phyloP scores from a whole-genome alignment of 2,888 invertebrate genomes.

The Orthosia incerta region DNA sequence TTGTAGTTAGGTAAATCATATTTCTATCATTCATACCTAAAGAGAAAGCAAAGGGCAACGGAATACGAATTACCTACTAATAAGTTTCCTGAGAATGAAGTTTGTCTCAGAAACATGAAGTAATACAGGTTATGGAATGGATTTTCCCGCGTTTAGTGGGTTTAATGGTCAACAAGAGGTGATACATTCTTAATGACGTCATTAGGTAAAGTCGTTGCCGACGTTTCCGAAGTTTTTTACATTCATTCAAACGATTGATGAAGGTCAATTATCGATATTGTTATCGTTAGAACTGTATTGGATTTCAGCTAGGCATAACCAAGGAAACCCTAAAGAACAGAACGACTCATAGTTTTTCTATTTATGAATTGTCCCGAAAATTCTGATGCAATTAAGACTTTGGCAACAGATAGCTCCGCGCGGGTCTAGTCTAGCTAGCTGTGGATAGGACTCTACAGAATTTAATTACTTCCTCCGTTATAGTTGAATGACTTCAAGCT shows the following conservation, averaged over 20 bases:
- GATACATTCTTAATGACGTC: slow-evolving; percentile 31
- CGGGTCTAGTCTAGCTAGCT: not conserved
- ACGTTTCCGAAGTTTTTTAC: slow-evolving; percentile 3
- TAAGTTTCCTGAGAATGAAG: slow-evolving; percentile 7
- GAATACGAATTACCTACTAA: not conserved
- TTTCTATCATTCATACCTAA: not conserved
- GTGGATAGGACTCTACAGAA: not conserved
- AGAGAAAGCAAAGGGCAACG: not conserved
- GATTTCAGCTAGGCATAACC: too few species aligned
- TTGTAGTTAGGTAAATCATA: not conserved
- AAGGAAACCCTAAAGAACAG: too few species aligned
- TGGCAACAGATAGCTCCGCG: not conserved
- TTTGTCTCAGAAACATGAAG: slow-evolving; percentile 13
- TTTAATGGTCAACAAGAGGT: slow-evolving; percentile 9
- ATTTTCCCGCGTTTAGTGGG: slow-evolving; percentile 28
- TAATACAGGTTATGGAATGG: slow-evolving; percentile 6
- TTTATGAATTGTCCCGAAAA: too few species aligned
- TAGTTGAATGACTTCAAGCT: slow-evolving; percentile 10
- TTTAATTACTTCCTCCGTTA: slow-evolving; percentile 20
- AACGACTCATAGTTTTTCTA: too few species aligned
- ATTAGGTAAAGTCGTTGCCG: slow-evolving; percentile 10
- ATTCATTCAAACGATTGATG: not conserved
- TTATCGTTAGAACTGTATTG: too few species aligned
- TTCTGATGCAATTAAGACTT: too few species aligned
- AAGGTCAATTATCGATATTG: not conserved